Conservation (phyloP, 2,888 invertebrate species). For the Phyllotreta striolata region DNA sequence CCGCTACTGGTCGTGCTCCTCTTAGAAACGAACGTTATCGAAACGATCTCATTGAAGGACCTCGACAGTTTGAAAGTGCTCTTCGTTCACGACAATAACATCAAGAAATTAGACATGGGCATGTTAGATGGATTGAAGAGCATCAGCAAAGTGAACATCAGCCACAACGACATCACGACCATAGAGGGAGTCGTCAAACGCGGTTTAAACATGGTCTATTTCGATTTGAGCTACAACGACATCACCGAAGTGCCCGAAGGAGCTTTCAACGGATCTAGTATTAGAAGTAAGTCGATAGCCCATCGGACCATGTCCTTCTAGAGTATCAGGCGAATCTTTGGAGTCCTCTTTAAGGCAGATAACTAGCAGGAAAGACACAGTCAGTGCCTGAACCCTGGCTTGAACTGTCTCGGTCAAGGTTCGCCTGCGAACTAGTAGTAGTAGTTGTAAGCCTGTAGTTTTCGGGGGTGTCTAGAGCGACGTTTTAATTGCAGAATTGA, state of each 20-base stretch:
- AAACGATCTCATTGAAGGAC: conserved; percentile 15
- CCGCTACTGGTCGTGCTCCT: conserved; percentile 25
- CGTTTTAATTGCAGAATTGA: conserved; percentile 23
- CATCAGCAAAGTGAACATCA: conserved; percentile 27
- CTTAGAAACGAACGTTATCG: conserved; percentile 30
- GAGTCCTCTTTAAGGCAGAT: too few species aligned
- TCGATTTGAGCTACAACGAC: conserved; percentile 28
- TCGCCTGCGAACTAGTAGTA: too few species aligned
- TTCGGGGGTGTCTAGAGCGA: too few species aligned
- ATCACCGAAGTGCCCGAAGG: conserved; percentile 21
- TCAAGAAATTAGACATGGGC: conserved; percentile 21
- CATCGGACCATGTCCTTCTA: too few species aligned
- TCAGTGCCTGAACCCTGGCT: too few species aligned
- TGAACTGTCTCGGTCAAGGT: too few species aligned
- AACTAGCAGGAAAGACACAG: too few species aligned
- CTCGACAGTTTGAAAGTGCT: conserved; percentile 29
- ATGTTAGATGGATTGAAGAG: conserved; percentile 30
- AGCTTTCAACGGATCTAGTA: conserved; percentile 25
- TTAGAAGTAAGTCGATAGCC: conserved; percentile 28
- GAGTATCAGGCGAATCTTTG: too few species aligned
- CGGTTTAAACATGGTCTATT: conserved; percentile 22
- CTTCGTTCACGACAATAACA: conserved; percentile 30
- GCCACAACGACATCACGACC: conserved; percentile 18
- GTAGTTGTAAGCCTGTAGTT: too few species aligned
- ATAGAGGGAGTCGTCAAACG: conserved; percentile 6